Conservation (phyloP, 2,797 vertebrate genomes). For the Glossophaga mutica region DNA sequence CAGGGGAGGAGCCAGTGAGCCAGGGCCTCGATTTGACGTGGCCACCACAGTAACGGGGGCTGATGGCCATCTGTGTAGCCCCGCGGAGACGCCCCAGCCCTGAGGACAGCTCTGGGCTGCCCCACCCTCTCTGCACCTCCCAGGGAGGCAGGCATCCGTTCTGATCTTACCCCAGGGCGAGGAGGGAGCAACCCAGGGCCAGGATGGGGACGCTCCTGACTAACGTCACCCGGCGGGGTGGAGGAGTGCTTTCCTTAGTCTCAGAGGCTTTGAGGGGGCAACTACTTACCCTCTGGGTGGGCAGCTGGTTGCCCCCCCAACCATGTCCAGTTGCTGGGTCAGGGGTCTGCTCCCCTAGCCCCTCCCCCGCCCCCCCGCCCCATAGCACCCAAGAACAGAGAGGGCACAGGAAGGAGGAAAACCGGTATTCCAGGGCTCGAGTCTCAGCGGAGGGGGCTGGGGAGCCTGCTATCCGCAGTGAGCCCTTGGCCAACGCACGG, state of each 20-base stretch:
- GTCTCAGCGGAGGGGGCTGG: background rate
- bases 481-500: background rate
- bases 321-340: background rate
- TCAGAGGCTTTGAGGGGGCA: background rate
- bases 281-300: background rate
- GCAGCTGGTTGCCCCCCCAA: background rate
- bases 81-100: rapidly evolving
- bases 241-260: background rate
- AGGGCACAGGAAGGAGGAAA: background rate
- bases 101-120: background rate
- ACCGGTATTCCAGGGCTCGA: background rate
- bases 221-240: too few relatives aligned
- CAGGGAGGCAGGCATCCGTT: background rate
- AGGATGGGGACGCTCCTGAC: background rate
- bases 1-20: background rate
- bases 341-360: rapidly evolving
- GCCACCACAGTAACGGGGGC: background rate
- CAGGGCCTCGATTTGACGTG: background rate
- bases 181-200: background rate
- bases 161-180: too few relatives aligned
- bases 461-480: background rate
- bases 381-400: background rate
- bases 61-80: rapidly evolving
- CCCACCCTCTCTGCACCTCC: background rate
- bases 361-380: rapidly evolving